Evolutionary conservation across 2,113 vertebrate species (phyloP).

Genomic region (Agelaius tricolor): DNA sequence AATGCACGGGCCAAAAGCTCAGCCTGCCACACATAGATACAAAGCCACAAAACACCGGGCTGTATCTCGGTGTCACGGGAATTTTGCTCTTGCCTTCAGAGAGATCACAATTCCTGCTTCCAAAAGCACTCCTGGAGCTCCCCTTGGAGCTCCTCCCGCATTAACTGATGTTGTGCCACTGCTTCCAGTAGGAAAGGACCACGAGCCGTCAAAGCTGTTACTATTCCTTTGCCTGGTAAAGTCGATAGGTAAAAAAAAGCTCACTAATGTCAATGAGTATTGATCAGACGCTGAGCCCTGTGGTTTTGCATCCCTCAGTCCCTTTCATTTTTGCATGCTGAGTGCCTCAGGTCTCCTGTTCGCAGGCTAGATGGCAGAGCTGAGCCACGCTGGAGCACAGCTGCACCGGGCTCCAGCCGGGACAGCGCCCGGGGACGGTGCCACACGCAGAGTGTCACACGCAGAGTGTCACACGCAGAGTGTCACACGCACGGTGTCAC

Average conservation of each 20-base stretch:
- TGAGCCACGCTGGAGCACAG: not conserved
- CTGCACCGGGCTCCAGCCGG: not conserved
- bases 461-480: rapidly evolving
- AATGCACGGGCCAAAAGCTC: conserved; percentile 33
- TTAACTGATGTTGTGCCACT: not conserved
- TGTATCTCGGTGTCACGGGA: not conserved
- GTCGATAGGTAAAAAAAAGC: not conserved
- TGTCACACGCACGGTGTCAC: rapidly evolving
- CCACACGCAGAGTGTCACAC: too few relatives aligned
- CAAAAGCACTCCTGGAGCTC: not conserved
- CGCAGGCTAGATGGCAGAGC: conserved; percentile 32
- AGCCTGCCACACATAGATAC: not conserved
- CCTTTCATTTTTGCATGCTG: not conserved
- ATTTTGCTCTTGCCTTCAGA: not conserved
- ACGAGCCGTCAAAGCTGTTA: not conserved
- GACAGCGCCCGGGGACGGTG: not conserved
- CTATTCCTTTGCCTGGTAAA: not conserved
- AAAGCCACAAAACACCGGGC: not conserved
- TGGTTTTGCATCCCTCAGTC: not conserved
- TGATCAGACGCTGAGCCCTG: not conserved
- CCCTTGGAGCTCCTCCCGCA: not conserved
- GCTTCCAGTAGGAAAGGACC: not conserved
- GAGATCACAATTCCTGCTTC: not conserved
- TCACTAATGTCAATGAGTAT: not conserved
- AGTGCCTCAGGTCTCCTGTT: not conserved